Conservation (phyloP, 2,888 invertebrate genomes). For the Ichneumon xanthorius region DNA sequence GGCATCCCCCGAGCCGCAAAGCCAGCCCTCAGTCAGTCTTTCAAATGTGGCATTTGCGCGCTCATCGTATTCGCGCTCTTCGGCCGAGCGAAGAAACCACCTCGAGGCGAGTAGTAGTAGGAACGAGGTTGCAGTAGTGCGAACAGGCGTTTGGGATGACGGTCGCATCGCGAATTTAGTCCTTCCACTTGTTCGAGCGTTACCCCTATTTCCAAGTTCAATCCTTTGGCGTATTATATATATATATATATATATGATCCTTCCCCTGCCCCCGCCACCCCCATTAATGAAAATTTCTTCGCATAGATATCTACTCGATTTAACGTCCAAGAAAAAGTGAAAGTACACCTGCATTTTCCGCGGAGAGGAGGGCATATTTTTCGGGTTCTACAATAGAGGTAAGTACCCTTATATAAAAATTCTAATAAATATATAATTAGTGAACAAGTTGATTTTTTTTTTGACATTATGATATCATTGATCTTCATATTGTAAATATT, state of each 20-base stretch:
- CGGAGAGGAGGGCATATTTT: constrained; percentile 3
- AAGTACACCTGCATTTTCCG: constrained; percentile 15
- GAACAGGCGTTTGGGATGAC: constrained; percentile 51
- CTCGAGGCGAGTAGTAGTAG: constrained; percentile 25
- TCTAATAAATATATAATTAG: background rate
- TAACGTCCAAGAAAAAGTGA: background rate
- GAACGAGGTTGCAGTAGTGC: constrained; percentile 49
- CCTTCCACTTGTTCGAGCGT: constrained; percentile 48
- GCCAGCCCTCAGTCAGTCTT: constrained; percentile 70
- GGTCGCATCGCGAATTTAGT: constrained; percentile 67
- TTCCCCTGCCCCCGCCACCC: too few species aligned
- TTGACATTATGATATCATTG: too few species aligned
- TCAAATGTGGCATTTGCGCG: constrained; percentile 70
- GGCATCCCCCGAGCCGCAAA: constrained; percentile 68
- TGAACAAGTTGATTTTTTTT: too few species aligned
- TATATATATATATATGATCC: too few species aligned
- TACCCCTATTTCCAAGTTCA: background rate
- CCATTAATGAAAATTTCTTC: too few species aligned
- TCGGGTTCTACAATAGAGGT: constrained; percentile 5
- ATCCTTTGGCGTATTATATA: background rate
- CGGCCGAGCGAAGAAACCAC: constrained; percentile 31
- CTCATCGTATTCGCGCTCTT: constrained; percentile 62
- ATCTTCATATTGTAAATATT: too few species aligned
- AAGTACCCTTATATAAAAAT: constrained; percentile 5
- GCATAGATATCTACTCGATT: background rate